A percentile compares a stretch with the other conserved stretches of the same genome.
phyloP scores from a whole-genome alignment of 2,113 vertebrate species.

The Aphyosemion australe region DNA sequence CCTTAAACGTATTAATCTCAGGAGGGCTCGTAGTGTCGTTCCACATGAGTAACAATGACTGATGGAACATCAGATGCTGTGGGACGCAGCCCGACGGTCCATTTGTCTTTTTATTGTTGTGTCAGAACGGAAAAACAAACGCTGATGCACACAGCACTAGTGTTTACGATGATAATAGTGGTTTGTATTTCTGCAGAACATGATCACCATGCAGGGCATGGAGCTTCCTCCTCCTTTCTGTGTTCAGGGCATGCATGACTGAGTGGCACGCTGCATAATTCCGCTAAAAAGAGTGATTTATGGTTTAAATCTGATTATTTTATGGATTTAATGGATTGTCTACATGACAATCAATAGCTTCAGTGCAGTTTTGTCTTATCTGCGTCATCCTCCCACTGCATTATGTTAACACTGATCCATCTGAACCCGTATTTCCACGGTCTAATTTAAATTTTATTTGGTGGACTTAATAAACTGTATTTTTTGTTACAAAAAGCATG shows the following conservation, averaged over 20 bases:
- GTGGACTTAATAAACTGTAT: constrained; percentile 9
- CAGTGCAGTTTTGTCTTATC: constrained; percentile 49
- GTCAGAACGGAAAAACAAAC: constrained; percentile 4
- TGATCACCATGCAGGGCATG: background rate
- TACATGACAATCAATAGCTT: constrained; percentile 59
- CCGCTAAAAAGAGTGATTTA: constrained; percentile 12
- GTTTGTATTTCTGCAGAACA: constrained; percentile 11
- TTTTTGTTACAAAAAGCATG: background rate
- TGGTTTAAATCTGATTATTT: constrained; percentile 24
- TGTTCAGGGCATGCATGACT: background rate
- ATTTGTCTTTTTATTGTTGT: constrained; percentile 32
- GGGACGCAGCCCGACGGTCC: constrained; percentile 9
- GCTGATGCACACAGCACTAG: background rate
- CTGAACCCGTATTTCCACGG: constrained; percentile 26
- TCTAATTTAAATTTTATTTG: background rate
- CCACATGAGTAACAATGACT: constrained; percentile 31
- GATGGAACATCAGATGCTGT: constrained; percentile 23
- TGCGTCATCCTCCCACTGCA: constrained; percentile 50
- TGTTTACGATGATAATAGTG: background rate
- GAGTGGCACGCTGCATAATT: too few species aligned
- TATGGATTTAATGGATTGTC: constrained; percentile 42
- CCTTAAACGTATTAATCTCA: constrained; percentile 20
- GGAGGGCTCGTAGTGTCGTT: constrained; percentile 29
- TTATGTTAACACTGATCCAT: constrained; percentile 57
- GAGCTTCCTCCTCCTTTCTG: background rate